phyloP scores from a whole-genome alignment of 2,888 invertebrate genomes.

The Idaea aversata region DNA sequence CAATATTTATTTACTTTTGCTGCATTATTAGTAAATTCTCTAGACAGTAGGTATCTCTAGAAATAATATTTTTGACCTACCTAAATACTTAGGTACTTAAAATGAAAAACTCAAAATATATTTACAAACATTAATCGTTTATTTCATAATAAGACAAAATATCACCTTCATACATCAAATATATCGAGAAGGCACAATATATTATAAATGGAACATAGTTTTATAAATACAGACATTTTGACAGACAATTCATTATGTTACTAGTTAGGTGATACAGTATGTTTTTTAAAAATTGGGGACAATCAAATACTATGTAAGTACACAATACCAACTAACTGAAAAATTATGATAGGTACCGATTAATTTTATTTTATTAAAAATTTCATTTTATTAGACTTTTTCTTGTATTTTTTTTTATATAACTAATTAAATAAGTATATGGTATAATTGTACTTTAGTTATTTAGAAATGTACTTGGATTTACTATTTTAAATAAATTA shows the following conservation, averaged over 20 bases:
- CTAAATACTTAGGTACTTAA: constrained; percentile 13
- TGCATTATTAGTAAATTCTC: no score
- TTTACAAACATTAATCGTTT: constrained; percentile 77
- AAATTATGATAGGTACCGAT: no score
- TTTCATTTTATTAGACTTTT: no score
- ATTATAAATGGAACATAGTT: constrained; percentile 18
- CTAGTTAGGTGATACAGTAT: not conserved
- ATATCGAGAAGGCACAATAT: constrained; percentile 65
- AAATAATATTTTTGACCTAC: no score
- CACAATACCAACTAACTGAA: no score
- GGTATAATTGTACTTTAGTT: not conserved
- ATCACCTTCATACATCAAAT: constrained; percentile 60
- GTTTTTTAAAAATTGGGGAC: not conserved
- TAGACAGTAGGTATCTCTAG: no score
- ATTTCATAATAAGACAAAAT: constrained; percentile 67
- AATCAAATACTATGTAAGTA: no score
- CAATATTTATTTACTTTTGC: no score
- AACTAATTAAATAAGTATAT: no score
- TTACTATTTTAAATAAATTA: constrained; percentile 3
- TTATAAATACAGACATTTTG: not conserved
- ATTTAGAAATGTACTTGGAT: not conserved
- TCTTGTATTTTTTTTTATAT: no score
- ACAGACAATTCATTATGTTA: not conserved
- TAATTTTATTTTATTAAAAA: no score
- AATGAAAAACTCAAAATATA: constrained; percentile 39